phyloP scores from a whole-genome alignment of 2,888 invertebrate genomes.

The Aethes cnicana region DNA sequence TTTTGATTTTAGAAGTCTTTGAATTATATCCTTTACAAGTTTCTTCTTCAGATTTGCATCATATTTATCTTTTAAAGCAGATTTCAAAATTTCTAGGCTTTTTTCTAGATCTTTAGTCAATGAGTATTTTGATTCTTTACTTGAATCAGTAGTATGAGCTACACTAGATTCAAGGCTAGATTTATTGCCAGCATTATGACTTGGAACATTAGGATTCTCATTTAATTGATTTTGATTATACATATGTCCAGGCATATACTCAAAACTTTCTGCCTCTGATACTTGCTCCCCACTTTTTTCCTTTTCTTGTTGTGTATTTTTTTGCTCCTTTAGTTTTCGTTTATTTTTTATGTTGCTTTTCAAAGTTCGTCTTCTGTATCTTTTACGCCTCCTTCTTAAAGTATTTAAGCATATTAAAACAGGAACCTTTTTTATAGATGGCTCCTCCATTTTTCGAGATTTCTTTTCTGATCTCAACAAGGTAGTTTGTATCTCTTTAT shows the following conservation, averaged over 20 bases:
- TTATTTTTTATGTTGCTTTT: slow-evolving; percentile 48
- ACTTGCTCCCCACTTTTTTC: slow-evolving; percentile 65
- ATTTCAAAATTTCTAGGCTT: slow-evolving; percentile 82
- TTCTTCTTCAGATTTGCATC: slow-evolving; percentile 83
- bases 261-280: slow-evolving; percentile 86
- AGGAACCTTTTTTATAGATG: slow-evolving; percentile 50
- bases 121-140: slow-evolving; percentile 65
- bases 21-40: slow-evolving; percentile 85
- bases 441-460: slow-evolving; percentile 32
- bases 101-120: slow-evolving; percentile 84
- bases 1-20: slow-evolving; percentile 81
- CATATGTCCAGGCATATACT: slow-evolving; percentile 83
- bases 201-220: slow-evolving; percentile 42
- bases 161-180: slow-evolving; percentile 74
- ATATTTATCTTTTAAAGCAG: slow-evolving; percentile 82
- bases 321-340: slow-evolving; percentile 41
- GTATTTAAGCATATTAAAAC: slow-evolving; percentile 66
- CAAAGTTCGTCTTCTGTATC: slow-evolving; percentile 48
- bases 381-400: slow-evolving; percentile 54
- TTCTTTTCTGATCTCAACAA: slow-evolving; percentile 46
- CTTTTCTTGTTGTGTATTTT: slow-evolving; percentile 45
- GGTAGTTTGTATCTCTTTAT: slow-evolving; percentile 72
- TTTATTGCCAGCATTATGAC: slow-evolving; percentile 59
- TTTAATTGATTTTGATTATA: slow-evolving; percentile 78
- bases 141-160: slow-evolving; percentile 65